phyloP scores from a whole-genome alignment of 2,888 invertebrate species.

The Amiota mariae region DNA sequence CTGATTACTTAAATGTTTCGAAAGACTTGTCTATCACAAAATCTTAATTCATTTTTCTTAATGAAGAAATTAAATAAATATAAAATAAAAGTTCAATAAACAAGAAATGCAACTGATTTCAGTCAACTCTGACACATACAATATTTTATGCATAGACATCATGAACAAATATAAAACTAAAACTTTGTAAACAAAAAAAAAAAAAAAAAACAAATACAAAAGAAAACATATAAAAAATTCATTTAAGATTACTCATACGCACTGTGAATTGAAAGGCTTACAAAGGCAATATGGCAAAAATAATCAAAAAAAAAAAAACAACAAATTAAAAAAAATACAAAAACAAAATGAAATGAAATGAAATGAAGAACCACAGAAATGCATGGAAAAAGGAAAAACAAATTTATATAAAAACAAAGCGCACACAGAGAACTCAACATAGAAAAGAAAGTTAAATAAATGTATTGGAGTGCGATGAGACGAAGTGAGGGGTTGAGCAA shows the following conservation, averaged over 20 bases:
- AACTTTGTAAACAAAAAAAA: too few relatives aligned
- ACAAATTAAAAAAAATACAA: neutral
- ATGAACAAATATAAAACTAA: too few relatives aligned
- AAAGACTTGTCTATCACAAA: too few relatives aligned
- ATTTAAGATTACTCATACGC: constrained; percentile 37
- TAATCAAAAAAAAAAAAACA: neutral
- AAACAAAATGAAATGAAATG: neutral
- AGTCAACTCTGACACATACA: too few relatives aligned
- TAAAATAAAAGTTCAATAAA: too few relatives aligned
- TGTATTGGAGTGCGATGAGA: too few relatives aligned
- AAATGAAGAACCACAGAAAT: too few relatives aligned
- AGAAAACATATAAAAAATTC: constrained; percentile 35
- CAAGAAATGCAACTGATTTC: too few relatives aligned
- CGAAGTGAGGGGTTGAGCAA: neutral
- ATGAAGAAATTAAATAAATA: too few relatives aligned
- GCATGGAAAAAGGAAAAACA: neutral
- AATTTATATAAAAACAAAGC: neutral
- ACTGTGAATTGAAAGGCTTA: constrained; percentile 1
- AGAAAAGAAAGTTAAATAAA: neutral
- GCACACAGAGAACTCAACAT: neutral
- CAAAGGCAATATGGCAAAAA: neutral
- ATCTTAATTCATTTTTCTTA: too few relatives aligned
- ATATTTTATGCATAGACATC: too few relatives aligned
- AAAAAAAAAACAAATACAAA: neutral
- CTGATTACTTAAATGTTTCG: too few relatives aligned